These are phyloP conservation scores for Eremobia ochroleuca DNA, from an alignment of 2,888 invertebrate genomes.

Conservation along the genomic window DNA sequence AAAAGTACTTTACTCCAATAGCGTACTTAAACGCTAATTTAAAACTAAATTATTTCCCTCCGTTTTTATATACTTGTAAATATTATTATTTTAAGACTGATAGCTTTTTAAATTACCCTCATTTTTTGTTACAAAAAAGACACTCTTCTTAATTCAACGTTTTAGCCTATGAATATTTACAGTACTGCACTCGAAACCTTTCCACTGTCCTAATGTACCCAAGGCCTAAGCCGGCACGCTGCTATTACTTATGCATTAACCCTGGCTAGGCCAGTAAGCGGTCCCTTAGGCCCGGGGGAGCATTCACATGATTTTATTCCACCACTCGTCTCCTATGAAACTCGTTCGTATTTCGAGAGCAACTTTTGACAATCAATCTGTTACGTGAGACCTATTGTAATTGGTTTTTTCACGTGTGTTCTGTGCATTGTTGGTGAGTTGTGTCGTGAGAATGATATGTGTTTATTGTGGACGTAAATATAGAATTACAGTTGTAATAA, in stretches of 20 bases:
- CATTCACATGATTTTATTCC: constrained; percentile 82
- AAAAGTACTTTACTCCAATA: neutral
- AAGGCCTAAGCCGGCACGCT: constrained; percentile 68
- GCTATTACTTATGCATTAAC: constrained; percentile 92
- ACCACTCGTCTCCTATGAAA: constrained; percentile 72
- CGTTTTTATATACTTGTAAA: too few species aligned
- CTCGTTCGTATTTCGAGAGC: constrained; percentile 66
- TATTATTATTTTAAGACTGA: neutral
- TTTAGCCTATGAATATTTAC: constrained; percentile 60
- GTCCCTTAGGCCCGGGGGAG: constrained; percentile 83
- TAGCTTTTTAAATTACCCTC: neutral
- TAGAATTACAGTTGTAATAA: neutral
- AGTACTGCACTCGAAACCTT: constrained; percentile 50
- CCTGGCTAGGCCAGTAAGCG: constrained; percentile 87
- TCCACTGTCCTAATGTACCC: constrained; percentile 63
- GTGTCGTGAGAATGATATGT: neutral
- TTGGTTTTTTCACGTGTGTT: constrained; percentile 58
- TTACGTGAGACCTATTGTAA: constrained; percentile 70
- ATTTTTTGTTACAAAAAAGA: constrained; percentile 8
- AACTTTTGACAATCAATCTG: constrained; percentile 77
- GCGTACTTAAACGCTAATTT: too few species aligned
- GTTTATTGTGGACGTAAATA: constrained; percentile 5
- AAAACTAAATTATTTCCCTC: too few species aligned
- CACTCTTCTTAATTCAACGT: constrained; percentile 44
- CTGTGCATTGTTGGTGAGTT: constrained; percentile 17